phyloP scores from a whole-genome alignment of 1,140 invertebrate genomes.

The Caenorhabditis inopinata region DNA sequence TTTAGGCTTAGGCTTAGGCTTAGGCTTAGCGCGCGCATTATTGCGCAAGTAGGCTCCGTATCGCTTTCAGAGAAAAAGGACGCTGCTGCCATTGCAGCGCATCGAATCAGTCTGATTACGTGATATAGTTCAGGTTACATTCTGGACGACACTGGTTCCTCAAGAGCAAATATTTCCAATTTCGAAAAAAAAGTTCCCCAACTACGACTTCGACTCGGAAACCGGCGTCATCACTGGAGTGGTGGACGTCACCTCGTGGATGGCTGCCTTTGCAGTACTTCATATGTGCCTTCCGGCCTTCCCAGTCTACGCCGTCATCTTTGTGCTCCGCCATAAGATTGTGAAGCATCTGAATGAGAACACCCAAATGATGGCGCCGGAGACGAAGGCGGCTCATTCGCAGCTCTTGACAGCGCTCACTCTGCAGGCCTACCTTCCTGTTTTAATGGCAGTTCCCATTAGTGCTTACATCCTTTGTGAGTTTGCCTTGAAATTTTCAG shows the following conservation, averaged over 20 bases:
- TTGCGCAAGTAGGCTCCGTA: too few species aligned
- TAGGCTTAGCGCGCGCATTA: too few species aligned
- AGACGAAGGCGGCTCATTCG: neutral
- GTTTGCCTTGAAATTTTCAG: too few species aligned
- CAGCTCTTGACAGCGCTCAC: neutral
- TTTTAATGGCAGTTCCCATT: too few species aligned
- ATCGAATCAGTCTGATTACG: too few species aligned
- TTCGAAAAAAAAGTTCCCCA: neutral
- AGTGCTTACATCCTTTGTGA: too few species aligned
- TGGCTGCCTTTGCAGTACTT: neutral
- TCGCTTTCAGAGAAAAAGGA: too few species aligned
- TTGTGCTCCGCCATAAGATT: neutral
- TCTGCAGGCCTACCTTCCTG: neutral
- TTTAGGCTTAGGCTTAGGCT: too few species aligned
- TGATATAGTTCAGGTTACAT: neutral
- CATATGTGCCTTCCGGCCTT: neutral
- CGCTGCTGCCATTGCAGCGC: too few species aligned
- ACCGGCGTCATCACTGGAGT: neutral
- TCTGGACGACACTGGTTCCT: neutral
- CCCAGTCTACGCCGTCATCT: neutral
- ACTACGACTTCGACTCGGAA: neutral
- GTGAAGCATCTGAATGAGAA: neutral
- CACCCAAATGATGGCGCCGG: neutral
- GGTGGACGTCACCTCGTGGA: neutral
- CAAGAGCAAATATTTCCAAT: neutral